Conservation (phyloP, 2,113 vertebrate genomes). For the Cariama cristata region DNA sequence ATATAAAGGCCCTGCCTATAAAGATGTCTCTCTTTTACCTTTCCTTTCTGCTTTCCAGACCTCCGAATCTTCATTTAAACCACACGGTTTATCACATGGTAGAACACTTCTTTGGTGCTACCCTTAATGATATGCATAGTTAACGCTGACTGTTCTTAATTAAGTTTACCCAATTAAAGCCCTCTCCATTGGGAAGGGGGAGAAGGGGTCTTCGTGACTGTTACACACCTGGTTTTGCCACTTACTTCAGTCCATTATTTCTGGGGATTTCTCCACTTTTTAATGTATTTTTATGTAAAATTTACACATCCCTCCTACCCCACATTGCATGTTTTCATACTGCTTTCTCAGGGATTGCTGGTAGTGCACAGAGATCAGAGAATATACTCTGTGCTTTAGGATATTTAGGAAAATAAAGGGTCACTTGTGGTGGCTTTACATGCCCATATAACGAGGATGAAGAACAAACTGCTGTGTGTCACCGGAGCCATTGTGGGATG, state of each 20-base stretch:
- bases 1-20: neutral
- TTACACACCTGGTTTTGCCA: neutral
- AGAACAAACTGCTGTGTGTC: neutral
- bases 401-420: neutral
- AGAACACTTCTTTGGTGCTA: neutral
- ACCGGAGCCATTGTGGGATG: neutral
- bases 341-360: neutral
- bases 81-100: neutral
- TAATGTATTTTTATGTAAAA: neutral
- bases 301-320: neutral
- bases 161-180: neutral
- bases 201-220: neutral
- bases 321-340: fast-evolving
- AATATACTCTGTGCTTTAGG: neutral
- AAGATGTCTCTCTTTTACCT: neutral
- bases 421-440: fast-evolving
- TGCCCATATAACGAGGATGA: neutral
- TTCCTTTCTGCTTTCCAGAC: neutral
- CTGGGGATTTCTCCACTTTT: neutral
- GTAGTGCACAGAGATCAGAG: neutral
- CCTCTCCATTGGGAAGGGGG: neutral
- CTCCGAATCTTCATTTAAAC: neutral
- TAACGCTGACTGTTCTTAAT: neutral
- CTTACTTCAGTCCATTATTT: neutral
- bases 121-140: neutral